Evolutionary conservation across 2,797 vertebrate genomes (phyloP).

Genomic region (Cottoperca gobio): DNA sequence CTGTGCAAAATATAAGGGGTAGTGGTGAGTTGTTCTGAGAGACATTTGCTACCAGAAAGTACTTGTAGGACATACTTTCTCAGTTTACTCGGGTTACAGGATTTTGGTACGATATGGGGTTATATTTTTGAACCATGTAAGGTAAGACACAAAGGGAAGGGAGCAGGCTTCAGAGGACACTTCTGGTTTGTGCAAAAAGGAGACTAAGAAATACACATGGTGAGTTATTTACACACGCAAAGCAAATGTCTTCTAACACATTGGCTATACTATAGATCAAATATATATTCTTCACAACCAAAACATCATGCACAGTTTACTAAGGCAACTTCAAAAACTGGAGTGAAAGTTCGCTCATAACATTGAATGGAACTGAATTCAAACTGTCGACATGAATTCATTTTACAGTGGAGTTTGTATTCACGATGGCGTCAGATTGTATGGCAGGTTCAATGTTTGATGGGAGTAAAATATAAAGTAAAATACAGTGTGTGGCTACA

Average conservation of each 20-base stretch:
- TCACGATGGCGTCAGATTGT: conserved; percentile 19
- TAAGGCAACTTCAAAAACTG: conserved; percentile 78
- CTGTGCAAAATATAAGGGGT: conserved; percentile 28
- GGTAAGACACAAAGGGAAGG: conserved; percentile 50
- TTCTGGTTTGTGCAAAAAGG: conserved; percentile 80
- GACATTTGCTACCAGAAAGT: conserved; percentile 37
- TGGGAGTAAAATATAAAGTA: conserved; percentile 20
- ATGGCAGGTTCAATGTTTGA: not conserved
- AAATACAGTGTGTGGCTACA: conserved; percentile 44
- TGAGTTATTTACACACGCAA: conserved; percentile 68
- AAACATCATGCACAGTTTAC: conserved; percentile 75
- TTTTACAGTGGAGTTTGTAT: conserved; percentile 1
- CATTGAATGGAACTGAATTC: conserved; percentile 43
- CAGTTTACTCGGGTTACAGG: not conserved
- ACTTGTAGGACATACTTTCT: conserved; percentile 15
- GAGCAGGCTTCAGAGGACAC: conserved; percentile 75
- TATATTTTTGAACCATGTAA: conserved; percentile 1
- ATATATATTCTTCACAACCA: conserved; percentile 70
- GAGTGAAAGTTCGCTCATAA: conserved; percentile 53
- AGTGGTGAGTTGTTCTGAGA: conserved; percentile 15
- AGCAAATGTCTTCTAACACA: conserved; percentile 60
- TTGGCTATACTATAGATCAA: conserved; percentile 64
- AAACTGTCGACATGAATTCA: conserved; percentile 11
- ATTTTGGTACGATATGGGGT: conserved; percentile 3
- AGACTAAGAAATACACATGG: conserved; percentile 59